Conservation (phyloP, 2,888 invertebrate species). For the Cosmopolites sordidus region DNA sequence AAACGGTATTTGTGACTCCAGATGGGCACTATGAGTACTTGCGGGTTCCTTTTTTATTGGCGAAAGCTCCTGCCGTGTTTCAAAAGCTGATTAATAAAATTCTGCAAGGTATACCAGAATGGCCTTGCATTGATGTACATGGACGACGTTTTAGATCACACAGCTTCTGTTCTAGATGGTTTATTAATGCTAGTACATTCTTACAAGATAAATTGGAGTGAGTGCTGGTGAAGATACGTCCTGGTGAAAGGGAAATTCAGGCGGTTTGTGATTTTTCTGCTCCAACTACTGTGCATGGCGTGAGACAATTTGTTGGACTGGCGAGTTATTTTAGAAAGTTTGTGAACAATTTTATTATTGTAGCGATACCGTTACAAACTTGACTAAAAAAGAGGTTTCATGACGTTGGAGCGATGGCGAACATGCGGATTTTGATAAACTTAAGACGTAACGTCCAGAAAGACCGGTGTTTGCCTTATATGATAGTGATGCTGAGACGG, state of each 20-base stretch:
- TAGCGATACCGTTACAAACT: conserved; percentile 12
- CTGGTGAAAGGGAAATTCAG: conserved; percentile 24
- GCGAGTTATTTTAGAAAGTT: conserved; percentile 32
- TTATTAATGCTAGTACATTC: no score
- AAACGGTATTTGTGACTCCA: no score
- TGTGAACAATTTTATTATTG: conserved; percentile 25
- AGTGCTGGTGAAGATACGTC: conserved; percentile 15
- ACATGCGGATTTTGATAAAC: conserved; percentile 21
- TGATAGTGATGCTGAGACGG: conserved; percentile 26
- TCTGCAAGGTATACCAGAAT: no score
- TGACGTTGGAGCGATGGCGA: conserved; percentile 22
- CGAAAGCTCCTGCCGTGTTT: no score
- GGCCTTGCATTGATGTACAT: no score
- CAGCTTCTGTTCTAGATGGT: no score
- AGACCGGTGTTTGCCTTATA: conserved; percentile 31
- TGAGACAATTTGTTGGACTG: conserved; percentile 31
- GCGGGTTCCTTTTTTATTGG: no score
- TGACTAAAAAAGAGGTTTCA: conserved; percentile 12
- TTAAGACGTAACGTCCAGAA: conserved; percentile 18
- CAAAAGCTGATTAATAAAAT: no score
- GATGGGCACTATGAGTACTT: no score
- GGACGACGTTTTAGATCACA: no score
- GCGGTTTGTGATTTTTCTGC: conserved; percentile 26
- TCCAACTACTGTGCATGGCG: conserved; percentile 2
- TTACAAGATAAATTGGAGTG: conserved; percentile 15